Base-by-base conservation (phyloP, 1,140 invertebrate genomes). In the Drepana arcuata region DNA sequence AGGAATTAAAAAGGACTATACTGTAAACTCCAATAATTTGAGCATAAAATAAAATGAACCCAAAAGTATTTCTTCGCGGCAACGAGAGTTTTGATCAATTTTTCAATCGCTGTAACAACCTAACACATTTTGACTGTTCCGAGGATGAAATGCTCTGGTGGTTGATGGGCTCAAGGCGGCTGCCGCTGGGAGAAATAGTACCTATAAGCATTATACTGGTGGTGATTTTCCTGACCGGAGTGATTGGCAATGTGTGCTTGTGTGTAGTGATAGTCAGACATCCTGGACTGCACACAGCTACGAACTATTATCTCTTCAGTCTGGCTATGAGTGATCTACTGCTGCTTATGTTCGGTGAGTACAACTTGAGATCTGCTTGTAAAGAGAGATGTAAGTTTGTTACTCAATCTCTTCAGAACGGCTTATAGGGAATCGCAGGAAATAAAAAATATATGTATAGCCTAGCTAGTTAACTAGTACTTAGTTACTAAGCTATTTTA, bases 291-390 rank as follows among this genome's bases (percentile, higher is more conserved):
- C 93, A 93, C 49, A 93, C 91, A 2, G 90, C 93, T 0, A 95
- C 93, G 0, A 98, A 98, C 66, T 97, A 95, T 67, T 98, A 98
- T 79, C 86, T 99, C 48, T 96, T 98, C 77, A 96, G 90, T 78
- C 79, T 94, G 53, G 91, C 93, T 2, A 85, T 93, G 14, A 93
- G 92, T 7, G 93, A 94, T 77, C 68, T 94, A 25, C 86, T 88
- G 31, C 84, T 93, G 48, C 79, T 93, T 10, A 72, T 91, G 11
- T 87, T 93, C 50, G 92, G 92, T 93, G 65, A 88, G 88, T 72
- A 14, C 45, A n/a, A n/a, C n/a, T n/a, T n/a, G n/a, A n/a, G n/a
- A n/a, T n/a, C n/a, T n/a, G n/a, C n/a, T n/a, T n/a, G n/a, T n/a
- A n/a, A n/a, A n/a, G n/a, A n/a, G n/a, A n/a, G n/a, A n/a, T n/a